Evolutionary conservation across 2,797 vertebrate genomes (phyloP).

Genomic region (Fistularia commersonii): DNA sequence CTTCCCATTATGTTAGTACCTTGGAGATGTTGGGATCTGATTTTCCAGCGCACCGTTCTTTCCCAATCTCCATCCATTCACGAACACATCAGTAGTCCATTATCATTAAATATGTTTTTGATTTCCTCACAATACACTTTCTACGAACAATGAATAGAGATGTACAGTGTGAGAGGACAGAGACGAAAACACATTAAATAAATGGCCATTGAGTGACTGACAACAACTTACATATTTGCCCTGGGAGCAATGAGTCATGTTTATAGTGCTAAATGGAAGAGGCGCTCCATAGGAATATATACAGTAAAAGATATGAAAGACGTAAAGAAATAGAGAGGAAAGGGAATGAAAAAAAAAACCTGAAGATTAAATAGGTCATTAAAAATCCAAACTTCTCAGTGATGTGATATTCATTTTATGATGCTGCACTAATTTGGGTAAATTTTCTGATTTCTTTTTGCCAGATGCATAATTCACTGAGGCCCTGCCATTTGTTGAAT

Average conservation of each 20-base stretch:
- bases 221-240: constrained; percentile 70
- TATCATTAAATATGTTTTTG: constrained; percentile 77
- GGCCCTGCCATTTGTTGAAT: no score
- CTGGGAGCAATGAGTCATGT: constrained; percentile 66
- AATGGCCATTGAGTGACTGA: constrained; percentile 62
- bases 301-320: not conserved
- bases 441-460: no score
- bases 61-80: constrained; percentile 69
- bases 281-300: no score
- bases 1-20: constrained; percentile 74
- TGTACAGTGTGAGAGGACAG: constrained; percentile 25
- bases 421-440: no score
- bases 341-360: constrained; percentile 16
- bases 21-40: constrained; percentile 75
- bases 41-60: constrained; percentile 59
- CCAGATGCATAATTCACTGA: no score
- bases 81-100: constrained; percentile 63
- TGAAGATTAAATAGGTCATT: no score
- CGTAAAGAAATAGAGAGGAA: not conserved
- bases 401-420: no score
- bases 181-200: constrained; percentile 63
- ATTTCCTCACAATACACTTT: constrained; percentile 68
- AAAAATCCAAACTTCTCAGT: no score
- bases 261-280: constrained; percentile 68
- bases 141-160: constrained; percentile 47